These are phyloP conservation scores for Halictus quadricinctus DNA, from an alignment of 2,888 invertebrate genomes.

Conservation along the genomic window DNA sequence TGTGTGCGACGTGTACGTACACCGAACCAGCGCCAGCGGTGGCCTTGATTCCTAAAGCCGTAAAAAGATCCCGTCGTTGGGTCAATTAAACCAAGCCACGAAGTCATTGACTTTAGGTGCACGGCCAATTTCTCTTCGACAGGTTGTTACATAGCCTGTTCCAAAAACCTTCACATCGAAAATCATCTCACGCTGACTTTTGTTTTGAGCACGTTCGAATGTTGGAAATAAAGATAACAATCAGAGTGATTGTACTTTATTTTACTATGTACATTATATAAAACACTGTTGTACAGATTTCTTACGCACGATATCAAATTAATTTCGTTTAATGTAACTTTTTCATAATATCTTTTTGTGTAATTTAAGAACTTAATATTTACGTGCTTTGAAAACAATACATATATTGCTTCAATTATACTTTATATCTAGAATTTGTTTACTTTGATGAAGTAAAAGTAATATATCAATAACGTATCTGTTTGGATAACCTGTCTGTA, in stretches of 20 bases:
- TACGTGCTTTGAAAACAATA: no score
- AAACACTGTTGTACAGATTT: not conserved
- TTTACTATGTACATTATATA: not conserved
- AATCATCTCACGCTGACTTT: slow-evolving; percentile 4
- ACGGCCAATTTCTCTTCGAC: slow-evolving; percentile 70
- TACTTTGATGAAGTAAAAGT: not conserved
- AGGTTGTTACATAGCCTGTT: slow-evolving; percentile 38
- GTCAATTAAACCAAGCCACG: slow-evolving; percentile 77
- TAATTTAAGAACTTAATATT: no score
- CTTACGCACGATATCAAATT: no score
- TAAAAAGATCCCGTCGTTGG: slow-evolving; percentile 70
- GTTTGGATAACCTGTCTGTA: not conserved
- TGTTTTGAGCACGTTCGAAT: not conserved
- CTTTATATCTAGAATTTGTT: not conserved
- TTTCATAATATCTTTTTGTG: no score
- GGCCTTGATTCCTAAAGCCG: slow-evolving; percentile 73
- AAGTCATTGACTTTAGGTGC: slow-evolving; percentile 75
- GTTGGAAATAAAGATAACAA: not conserved
- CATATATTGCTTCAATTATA: not conserved
- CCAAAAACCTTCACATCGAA: slow-evolving; percentile 41
- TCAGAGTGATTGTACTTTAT: not conserved
- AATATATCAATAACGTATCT: not conserved
- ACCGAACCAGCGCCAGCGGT: slow-evolving; percentile 31
- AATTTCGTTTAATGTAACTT: no score
- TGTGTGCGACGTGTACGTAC: slow-evolving; percentile 12